phyloP scores from a whole-genome alignment of 2,888 invertebrate genomes.

The Ectemnius cavifrons region DNA sequence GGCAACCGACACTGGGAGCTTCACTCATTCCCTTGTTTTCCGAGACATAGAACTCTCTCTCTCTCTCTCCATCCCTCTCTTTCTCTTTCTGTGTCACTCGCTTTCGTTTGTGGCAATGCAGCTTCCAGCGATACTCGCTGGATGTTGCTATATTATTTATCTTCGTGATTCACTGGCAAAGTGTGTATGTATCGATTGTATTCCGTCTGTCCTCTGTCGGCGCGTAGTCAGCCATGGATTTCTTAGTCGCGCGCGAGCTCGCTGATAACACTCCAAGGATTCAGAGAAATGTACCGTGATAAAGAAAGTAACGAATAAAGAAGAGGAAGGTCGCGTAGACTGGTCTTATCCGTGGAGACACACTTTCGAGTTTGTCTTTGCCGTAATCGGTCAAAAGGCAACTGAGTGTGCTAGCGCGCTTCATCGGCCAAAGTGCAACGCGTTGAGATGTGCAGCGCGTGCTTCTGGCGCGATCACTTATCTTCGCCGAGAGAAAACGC shows the following conservation, averaged over 20 bases:
- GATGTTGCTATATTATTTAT: too few species aligned
- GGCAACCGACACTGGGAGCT: background rate
- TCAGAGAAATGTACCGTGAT: background rate
- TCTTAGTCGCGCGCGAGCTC: background rate
- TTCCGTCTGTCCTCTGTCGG: background rate
- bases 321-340: background rate
- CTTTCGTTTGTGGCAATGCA: background rate
- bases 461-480: background rate
- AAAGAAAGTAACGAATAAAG: background rate
- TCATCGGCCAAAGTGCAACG: constrained; percentile 1
- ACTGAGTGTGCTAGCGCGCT: background rate
- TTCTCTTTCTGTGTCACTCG: background rate
- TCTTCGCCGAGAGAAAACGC: background rate
- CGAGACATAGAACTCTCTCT: background rate
- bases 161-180: background rate
- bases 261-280: background rate
- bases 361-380: background rate
- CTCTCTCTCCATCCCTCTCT: background rate
- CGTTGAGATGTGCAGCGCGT: background rate
- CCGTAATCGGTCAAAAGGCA: constrained; percentile 1
- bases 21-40: background rate
- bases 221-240: background rate
- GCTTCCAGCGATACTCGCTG: background rate
- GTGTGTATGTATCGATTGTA: background rate
- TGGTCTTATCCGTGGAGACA: background rate